phyloP scores from a whole-genome alignment of 2,888 invertebrate species.

The Nipponacmea schrenckii region DNA sequence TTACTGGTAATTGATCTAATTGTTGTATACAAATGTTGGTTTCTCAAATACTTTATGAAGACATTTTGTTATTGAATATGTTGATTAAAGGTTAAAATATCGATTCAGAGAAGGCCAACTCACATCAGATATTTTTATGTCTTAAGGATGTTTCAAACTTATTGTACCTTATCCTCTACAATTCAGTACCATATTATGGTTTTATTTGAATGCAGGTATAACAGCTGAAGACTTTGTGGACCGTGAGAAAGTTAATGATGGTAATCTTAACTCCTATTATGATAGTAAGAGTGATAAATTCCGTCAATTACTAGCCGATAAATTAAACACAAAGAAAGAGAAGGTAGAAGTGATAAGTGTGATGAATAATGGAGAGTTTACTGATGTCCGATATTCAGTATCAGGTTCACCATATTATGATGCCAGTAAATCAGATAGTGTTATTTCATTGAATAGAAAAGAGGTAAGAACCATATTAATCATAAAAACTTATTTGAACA shows the following conservation, averaged over 20 bases:
- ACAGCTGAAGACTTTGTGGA: constrained; percentile 94
- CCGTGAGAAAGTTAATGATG: constrained; percentile 32
- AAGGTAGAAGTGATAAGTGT: constrained; percentile 98
- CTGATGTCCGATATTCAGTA: constrained; percentile 90
- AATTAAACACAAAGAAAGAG: constrained; percentile 79
- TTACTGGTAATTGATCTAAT: constrained; percentile 69
- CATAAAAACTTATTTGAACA: no score
- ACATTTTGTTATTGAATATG: no score
- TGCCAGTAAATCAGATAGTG: constrained; percentile 91
- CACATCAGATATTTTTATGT: no score
- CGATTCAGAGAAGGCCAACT: no score
- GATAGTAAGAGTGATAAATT: constrained; percentile 90
- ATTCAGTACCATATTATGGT: no score
- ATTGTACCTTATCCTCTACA: no score
- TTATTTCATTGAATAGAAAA: constrained; percentile 72
- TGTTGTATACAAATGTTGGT: no score
- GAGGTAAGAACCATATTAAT: constrained; percentile 53
- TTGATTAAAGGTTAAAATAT: no score
- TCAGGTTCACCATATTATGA: constrained; percentile 96
- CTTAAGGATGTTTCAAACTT: no score
- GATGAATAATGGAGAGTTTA: constrained; percentile 84
- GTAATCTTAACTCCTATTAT: constrained; percentile 27
- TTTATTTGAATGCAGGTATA: constrained; percentile 73
- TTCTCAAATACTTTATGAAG: no score
- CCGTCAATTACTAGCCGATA: constrained; percentile 86